A percentile compares a stretch with the other conserved stretches of the same genome.
Evolutionary conservation across 2,888 invertebrate genomes (phyloP).

Genomic region (Cheilosia pagana): DNA sequence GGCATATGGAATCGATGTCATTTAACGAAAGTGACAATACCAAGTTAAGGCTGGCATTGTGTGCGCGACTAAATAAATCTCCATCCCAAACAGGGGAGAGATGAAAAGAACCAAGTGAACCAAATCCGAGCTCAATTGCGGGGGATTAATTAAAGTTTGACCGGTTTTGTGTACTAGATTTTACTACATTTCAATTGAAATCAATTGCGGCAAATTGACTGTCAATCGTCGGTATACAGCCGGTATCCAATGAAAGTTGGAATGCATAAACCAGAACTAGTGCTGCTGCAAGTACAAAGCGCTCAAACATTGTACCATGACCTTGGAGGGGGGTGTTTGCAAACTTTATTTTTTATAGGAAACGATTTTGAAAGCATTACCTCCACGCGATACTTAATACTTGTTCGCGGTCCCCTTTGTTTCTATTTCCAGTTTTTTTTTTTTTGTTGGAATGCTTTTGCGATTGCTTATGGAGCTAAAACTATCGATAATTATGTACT

Average conservation of each 20-base stretch:
- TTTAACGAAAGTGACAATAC: slow-evolving; percentile 42
- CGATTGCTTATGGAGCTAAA: neutral
- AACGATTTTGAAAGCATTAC: slow-evolving; percentile 51
- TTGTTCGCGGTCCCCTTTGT: slow-evolving; percentile 34
- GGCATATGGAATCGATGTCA: slow-evolving; percentile 18
- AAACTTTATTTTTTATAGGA: slow-evolving; percentile 48
- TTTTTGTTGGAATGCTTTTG: slow-evolving; percentile 24
- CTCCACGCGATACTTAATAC: slow-evolving; percentile 67
- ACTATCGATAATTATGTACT: slow-evolving; percentile 30
- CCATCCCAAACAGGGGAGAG: neutral
- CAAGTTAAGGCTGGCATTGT: neutral
- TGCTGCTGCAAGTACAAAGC: slow-evolving; percentile 27
- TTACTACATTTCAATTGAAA: slow-evolving; percentile 35
- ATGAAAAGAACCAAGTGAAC: slow-evolving; percentile 40
- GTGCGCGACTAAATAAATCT: slow-evolving; percentile 46
- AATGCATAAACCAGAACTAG: slow-evolving; percentile 8
- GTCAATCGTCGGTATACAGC: slow-evolving; percentile 10
- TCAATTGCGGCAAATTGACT: slow-evolving; percentile 49
- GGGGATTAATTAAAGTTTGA: slow-evolving; percentile 52
- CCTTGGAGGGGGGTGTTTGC: slow-evolving; percentile 59
- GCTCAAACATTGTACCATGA: slow-evolving; percentile 39
- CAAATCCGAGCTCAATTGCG: slow-evolving; percentile 30
- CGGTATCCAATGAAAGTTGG: neutral
- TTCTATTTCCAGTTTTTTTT: slow-evolving; percentile 14
- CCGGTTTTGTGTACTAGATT: slow-evolving; percentile 20